A percentile compares a stretch with the other conserved stretches of the same genome.
Evolutionary conservation across 1,140 invertebrate genomes (phyloP).

Genomic region (Arctopsyche grandis): DNA sequence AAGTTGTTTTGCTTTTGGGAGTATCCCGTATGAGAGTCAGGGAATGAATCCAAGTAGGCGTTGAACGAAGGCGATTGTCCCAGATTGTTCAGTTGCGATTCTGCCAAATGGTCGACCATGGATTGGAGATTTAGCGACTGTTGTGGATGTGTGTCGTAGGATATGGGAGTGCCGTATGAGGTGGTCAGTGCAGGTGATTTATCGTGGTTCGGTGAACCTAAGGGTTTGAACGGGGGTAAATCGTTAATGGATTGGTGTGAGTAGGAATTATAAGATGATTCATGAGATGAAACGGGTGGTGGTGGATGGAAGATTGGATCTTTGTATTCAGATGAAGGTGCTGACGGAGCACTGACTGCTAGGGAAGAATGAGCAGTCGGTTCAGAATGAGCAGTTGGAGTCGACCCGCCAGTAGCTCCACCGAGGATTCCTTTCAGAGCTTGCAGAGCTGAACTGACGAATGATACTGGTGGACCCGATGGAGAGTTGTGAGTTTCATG

Average conservation of each 20-base stretch:
- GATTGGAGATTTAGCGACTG: constrained; percentile 37
- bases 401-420: not conserved
- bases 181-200: constrained; percentile 23
- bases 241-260: constrained; percentile 21
- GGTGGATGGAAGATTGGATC: constrained; percentile 47
- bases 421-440: constrained; percentile 49
- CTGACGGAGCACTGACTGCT: constrained; percentile 57
- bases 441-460: constrained; percentile 46
- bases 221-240: constrained; percentile 48
- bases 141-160: constrained; percentile 10
- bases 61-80: constrained; percentile 33
- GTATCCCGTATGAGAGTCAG: constrained; percentile 30
- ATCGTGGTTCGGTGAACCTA: not conserved
- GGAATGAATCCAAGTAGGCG: constrained; percentile 38
- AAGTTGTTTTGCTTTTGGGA: not conserved
- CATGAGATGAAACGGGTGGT: constrained; percentile 26
- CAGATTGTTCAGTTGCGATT: constrained; percentile 23
- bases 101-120: constrained; percentile 48
- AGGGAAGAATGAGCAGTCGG: constrained; percentile 54
- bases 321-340: constrained; percentile 55
- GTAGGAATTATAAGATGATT: constrained; percentile 43
- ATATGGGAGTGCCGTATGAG: constrained; percentile 47
- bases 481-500: constrained; percentile 58
- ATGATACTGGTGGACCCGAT: constrained; percentile 31
- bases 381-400: not conserved